Base-by-base conservation (phyloP, 2,797 vertebrate species). In the Alectoris magna region DNA sequence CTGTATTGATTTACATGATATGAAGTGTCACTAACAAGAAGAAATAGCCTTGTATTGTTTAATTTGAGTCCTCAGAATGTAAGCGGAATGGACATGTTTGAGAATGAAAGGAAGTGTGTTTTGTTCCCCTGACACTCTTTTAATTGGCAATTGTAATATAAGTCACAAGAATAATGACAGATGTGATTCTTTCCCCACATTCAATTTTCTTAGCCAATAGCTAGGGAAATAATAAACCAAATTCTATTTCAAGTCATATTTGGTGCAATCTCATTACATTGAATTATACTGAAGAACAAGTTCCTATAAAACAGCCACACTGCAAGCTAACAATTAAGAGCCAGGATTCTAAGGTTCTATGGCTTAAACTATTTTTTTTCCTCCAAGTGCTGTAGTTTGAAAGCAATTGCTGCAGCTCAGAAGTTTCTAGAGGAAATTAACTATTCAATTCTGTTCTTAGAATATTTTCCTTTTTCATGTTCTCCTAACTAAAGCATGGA, bases 181-280 rank as follows among this genome's bases (percentile, higher is more conserved):
- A 88, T 69, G 44, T 14, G 41, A 62, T 78, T 78, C 43, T 46
- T 93, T 69, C 63, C 55, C 13, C 19, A 26, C n/a, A 67, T 59
- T 85, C 78, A 48, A 70, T 94, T 93, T 91, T 87, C 72, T 87
- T 83, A 67, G 59, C 31, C 63, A 81, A 63, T 63, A 94, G 83
- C 72, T 63, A 41, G 51, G 63, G 72, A 95, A 93, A 81, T 83
- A 94, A 91, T 72, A 93, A 81, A 69, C 21, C 29, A 93, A 87
- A 83, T 89, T 93, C 69, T 59, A 34, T 75, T 59, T 85, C 44
- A 80, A 83, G 55, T 73, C 75, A 78, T 17, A 53, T 15, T 72
- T 72, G 63, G 11, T 31, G 31, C 21, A 89, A 72, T 66, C 43
- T 95, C 58, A 87, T 94, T 87, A 89, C 22, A 9, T 11, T 84